Percentiles rank a stretch among this genome's conserved stretches.
Evolutionary conservation across 2,113 vertebrate genomes (phyloP).

Genomic region (Myocastor coypus): DNA sequence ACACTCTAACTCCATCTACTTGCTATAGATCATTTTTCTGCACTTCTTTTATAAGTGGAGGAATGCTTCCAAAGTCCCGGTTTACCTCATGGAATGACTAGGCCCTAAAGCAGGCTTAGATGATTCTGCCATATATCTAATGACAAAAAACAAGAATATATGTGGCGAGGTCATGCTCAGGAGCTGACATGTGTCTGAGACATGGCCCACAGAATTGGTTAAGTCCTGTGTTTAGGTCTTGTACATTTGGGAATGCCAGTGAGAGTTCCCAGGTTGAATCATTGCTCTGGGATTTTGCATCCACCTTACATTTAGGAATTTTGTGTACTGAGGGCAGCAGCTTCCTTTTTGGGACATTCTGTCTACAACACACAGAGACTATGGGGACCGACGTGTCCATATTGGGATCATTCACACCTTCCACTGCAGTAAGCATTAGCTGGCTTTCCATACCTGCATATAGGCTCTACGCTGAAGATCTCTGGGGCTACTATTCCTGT

Average conservation of each 20-base stretch:
- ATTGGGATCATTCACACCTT: background rate
- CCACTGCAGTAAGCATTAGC: background rate
- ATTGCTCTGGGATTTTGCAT: background rate
- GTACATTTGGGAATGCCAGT: background rate
- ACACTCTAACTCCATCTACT: background rate
- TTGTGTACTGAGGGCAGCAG: background rate
- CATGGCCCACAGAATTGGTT: background rate
- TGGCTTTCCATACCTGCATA: background rate
- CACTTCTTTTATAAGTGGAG: background rate
- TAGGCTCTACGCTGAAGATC: background rate
- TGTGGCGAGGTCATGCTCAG: background rate
- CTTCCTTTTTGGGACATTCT: background rate
- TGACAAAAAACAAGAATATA: background rate
- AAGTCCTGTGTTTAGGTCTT: background rate
- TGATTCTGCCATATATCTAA: background rate
- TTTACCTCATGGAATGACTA: conserved; percentile 10
- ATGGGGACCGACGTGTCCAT: background rate
- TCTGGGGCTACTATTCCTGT: background rate
- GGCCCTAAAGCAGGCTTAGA: background rate
- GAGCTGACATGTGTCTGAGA: background rate
- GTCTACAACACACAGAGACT: background rate
- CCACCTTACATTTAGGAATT: background rate
- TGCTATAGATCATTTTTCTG: background rate
- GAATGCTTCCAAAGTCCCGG: background rate
- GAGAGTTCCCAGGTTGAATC: background rate